These are phyloP conservation scores for Opisthocomus hoazin DNA, from an alignment of 2,113 vertebrate genomes.

Conservation along the genomic window DNA sequence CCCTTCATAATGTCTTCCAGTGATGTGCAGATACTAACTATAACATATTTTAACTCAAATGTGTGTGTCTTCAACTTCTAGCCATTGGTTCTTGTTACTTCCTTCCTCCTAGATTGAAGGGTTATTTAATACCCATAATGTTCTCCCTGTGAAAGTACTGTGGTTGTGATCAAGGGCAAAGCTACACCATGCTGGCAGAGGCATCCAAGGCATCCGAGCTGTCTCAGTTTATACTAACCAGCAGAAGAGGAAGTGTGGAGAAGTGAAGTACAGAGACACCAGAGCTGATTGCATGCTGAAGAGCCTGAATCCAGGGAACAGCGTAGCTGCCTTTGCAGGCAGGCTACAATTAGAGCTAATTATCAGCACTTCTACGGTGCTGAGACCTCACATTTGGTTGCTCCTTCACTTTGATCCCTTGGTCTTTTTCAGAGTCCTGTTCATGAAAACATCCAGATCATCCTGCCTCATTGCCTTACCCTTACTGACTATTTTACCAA, in stretches of 20 bases:
- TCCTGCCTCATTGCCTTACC: not conserved
- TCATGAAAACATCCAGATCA: conserved; percentile 10
- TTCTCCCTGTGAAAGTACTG: not conserved
- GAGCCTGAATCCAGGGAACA: not conserved
- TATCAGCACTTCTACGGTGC: not conserved
- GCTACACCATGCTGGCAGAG: conserved; percentile 25
- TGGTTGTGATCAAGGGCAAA: conserved; percentile 27
- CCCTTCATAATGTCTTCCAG: not conserved
- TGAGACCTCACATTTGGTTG: not conserved
- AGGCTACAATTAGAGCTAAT: conserved; percentile 1
- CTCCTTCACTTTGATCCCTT: not conserved
- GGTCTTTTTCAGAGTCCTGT: not conserved
- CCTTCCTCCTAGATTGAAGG: conserved; percentile 7
- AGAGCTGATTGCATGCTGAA: not conserved
- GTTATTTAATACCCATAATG: not conserved
- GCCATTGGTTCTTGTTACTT: not conserved
- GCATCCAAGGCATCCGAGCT: conserved; percentile 38
- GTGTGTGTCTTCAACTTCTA: not conserved
- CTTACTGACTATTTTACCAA: not conserved
- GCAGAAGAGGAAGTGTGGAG: not conserved
- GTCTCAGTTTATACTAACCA: not conserved
- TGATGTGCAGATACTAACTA: not conserved
- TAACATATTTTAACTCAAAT: not conserved
- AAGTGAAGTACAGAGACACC: not conserved
- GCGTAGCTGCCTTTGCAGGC: not conserved